phyloP scores from a whole-genome alignment of 2,797 vertebrate genomes.

The Erethizon dorsatum region DNA sequence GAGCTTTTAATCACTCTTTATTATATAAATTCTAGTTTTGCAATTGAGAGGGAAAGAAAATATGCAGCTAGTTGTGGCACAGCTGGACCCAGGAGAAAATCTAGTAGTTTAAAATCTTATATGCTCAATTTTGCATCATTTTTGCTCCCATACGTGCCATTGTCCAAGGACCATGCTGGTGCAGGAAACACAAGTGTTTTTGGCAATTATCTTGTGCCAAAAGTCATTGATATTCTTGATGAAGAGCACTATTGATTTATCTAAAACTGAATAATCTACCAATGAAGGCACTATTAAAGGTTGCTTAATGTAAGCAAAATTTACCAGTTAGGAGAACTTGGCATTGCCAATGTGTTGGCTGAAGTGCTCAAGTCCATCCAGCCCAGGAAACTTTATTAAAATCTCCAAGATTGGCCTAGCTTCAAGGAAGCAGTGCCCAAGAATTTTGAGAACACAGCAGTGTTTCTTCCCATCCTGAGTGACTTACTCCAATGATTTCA shows the following conservation, averaged over 20 bases:
- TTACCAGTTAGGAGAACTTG: slow-evolving; percentile 62
- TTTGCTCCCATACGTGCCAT: background rate
- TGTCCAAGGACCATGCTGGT: slow-evolving; percentile 12
- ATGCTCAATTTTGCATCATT: background rate
- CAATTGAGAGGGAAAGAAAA: slow-evolving; percentile 33
- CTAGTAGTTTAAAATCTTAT: slow-evolving; percentile 13
- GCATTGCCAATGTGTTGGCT: slow-evolving; percentile 47
- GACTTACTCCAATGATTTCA: background rate
- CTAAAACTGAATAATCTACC: slow-evolving; percentile 70
- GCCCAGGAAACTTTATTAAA: slow-evolving; percentile 68
- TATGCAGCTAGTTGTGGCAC: slow-evolving; percentile 3
- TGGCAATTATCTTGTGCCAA: slow-evolving; percentile 58
- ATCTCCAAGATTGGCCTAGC: slow-evolving; percentile 22
- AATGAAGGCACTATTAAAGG: slow-evolving; percentile 65
- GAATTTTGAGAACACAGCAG: background rate
- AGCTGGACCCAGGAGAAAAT: slow-evolving; percentile 3
- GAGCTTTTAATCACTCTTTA: slow-evolving; percentile 16
- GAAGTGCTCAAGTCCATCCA: background rate
- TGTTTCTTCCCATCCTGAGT: background rate
- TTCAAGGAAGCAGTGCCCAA: slow-evolving; percentile 65
- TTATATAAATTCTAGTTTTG: slow-evolving; percentile 48
- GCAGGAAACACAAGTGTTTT: slow-evolving; percentile 62
- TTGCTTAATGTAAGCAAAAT: slow-evolving; percentile 58
- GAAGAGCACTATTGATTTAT: slow-evolving; percentile 73
- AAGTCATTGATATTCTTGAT: slow-evolving; percentile 65